These are phyloP conservation scores for Schizopygopsis malacanthus DNA, from an alignment of 2,797 vertebrate species.

Conservation along the genomic window DNA sequence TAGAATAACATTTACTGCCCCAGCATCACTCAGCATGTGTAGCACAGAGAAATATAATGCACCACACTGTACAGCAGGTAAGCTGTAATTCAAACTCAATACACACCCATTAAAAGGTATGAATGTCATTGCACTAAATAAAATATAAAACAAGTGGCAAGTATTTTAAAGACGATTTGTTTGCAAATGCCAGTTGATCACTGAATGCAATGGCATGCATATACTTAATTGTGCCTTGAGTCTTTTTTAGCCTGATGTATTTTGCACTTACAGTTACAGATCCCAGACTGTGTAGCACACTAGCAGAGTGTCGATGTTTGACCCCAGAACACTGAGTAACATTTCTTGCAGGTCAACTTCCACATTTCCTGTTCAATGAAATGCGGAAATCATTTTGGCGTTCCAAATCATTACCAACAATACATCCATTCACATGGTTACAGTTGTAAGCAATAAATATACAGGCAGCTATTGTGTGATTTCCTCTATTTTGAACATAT, in stretches of 20 bases:
- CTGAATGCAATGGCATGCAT: neutral
- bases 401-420: conserved; percentile 6
- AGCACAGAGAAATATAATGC: neutral
- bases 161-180: neutral
- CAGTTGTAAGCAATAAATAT: neutral
- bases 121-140: neutral
- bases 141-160: neutral
- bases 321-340: conserved; percentile 36
- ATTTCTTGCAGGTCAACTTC: conserved; percentile 43
- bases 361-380: conserved; percentile 48
- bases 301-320: conserved; percentile 43
- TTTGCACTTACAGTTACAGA: conserved; percentile 55
- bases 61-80: neutral
- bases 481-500: conserved; percentile 34
- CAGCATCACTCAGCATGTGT: neutral
- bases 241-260: neutral
- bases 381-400: neutral
- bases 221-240: neutral
- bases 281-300: conserved; percentile 58
- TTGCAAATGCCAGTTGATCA: neutral
- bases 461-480: conserved; percentile 18
- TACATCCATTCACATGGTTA: neutral
- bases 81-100: neutral
- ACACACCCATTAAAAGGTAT: neutral
- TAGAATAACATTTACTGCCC: conserved; percentile 18